phyloP scores from a whole-genome alignment of 2,888 invertebrate genomes.

The Nemotelus pantherinus region DNA sequence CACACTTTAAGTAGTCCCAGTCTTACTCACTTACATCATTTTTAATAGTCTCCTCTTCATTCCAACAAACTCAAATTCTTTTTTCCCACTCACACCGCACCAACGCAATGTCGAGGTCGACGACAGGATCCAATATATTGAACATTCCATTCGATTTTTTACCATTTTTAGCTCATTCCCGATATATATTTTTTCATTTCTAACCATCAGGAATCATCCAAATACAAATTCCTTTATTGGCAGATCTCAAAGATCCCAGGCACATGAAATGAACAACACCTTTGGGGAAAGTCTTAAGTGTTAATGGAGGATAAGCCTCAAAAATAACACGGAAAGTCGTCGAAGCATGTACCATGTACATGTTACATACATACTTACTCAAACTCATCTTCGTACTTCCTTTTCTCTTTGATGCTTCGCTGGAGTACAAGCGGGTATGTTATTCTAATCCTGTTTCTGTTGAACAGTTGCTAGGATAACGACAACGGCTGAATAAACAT shows the following conservation, averaged over 20 bases:
- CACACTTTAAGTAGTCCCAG: too few relatives aligned
- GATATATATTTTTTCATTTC: too few relatives aligned
- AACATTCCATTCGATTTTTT: too few relatives aligned
- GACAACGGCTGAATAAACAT: slow-evolving; percentile 40
- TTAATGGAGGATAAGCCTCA: slow-evolving; percentile 45
- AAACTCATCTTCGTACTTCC: neutral
- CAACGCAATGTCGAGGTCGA: neutral
- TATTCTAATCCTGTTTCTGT: slow-evolving; percentile 29
- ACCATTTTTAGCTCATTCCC: too few relatives aligned
- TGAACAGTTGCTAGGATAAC: neutral
- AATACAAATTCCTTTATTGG: slow-evolving; percentile 25
- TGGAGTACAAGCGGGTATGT: slow-evolving; percentile 22
- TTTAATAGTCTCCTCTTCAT: slow-evolving; percentile 21
- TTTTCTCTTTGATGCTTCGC: slow-evolving; percentile 5
- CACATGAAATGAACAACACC: slow-evolving; percentile 34
- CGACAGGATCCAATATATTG: neutral
- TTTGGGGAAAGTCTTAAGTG: slow-evolving; percentile 40
- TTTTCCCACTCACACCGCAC: neutral
- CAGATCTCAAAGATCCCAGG: neutral
- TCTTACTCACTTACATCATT: neutral
- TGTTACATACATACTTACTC: too few relatives aligned
- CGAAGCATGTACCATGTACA: slow-evolving; percentile 1
- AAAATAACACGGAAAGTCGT: slow-evolving; percentile 43
- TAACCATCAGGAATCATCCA: slow-evolving; percentile 12
- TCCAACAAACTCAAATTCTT: slow-evolving; percentile 10